Evolutionary conservation across 2,113 vertebrate species (phyloP), one percentile per base, ranked within the genome.

Genomic region (Petrocephalus microphthalmus): DNA sequence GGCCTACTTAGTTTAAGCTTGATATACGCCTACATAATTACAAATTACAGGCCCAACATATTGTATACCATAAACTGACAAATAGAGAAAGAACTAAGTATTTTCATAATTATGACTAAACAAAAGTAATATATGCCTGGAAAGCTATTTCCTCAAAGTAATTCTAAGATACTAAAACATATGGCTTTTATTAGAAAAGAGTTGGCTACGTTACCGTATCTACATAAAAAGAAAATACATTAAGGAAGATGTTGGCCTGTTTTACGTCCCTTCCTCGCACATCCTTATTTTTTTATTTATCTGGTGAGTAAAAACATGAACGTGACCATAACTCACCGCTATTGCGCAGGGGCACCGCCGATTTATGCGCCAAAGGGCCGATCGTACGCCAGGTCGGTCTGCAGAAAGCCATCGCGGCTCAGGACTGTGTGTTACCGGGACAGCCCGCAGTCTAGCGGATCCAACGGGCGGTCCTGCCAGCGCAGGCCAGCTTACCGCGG

Each of bases 311-410:
- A 78, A 78, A 49, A 53, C 71, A 74, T 11, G 1, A 78, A 20
- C 25, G 42, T 7, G 42, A 74, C 20, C 20, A 67, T 71, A 74
- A 93, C 95, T 92, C 89, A 95, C 95, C 88, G 54, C 88, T 92
- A 51, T 47, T 90, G 88, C 71, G 53, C 0, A 87, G 37, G 0
- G 92, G 91, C 3, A 88, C 54, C 57, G 94, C 83, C 7, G 93
- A 91, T 52, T 91, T 92, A 90, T 93, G 90, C 5, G 96, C 92
- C 84, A 96, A 94, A 60, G 96, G 94, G 52, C 92, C 94, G 87
- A 98, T 89, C 52, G 93, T 94, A 93, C 94, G 96, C 92, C 93
- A 96, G 64, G 95, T 95, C 29, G 94, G 93, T 91, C 96, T 94
- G 93, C 95, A 96, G 88, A 97, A 94, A 88, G 95, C 96, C 93